Conservation (phyloP, 2,113 vertebrate species). For the Struthidea cinerea region DNA sequence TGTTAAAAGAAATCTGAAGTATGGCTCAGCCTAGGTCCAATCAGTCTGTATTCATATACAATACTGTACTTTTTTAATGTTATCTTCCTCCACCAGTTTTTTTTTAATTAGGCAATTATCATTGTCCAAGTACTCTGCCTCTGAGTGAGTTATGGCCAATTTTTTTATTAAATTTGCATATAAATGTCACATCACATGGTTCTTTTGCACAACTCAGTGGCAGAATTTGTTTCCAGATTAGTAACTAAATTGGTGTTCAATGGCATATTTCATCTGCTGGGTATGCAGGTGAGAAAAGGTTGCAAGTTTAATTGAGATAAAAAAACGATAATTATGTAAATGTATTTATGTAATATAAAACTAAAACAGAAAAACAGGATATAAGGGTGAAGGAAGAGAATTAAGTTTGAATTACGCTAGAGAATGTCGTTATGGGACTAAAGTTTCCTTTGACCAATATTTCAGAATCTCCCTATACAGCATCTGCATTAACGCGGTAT, state of each 20-base stretch:
- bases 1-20: not conserved
- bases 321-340: not conserved
- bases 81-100: not conserved
- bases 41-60: not conserved
- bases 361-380: not conserved
- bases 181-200: not conserved
- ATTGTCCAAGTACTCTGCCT: not conserved
- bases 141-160: not conserved
- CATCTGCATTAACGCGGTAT: not conserved
- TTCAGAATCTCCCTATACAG: not conserved
- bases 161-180: not conserved
- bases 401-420: not conserved
- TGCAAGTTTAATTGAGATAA: not conserved
- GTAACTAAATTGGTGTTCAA: not conserved
- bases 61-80: not conserved
- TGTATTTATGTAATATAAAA: not conserved
- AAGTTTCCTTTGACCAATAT: not conserved
- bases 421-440: not conserved
- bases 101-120: conserved; percentile 9
- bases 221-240: not conserved
- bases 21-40: not conserved
- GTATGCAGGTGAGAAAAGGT: not conserved
- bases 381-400: not conserved
- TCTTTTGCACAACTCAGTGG: not conserved
- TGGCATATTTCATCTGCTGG: not conserved